Conservation (phyloP, 1,140 invertebrate genomes). For the Trinorchestia longiramus region DNA sequence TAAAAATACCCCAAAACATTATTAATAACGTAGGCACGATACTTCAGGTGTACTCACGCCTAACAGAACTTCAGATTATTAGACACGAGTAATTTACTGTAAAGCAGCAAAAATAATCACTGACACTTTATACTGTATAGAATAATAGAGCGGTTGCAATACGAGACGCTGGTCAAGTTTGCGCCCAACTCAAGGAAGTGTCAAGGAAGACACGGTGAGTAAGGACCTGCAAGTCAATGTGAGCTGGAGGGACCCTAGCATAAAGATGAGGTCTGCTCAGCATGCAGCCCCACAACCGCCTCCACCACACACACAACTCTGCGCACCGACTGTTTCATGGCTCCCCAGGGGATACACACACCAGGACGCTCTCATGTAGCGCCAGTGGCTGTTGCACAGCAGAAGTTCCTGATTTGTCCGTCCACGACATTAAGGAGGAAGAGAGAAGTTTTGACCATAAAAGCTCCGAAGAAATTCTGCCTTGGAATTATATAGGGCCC, state of each 20-base stretch:
- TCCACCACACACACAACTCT: neutral
- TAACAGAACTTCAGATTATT: neutral
- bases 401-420: neutral
- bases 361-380: too few species aligned
- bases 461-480: neutral
- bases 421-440: neutral
- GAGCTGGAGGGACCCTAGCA: neutral
- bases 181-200: neutral
- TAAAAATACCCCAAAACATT: too few species aligned
- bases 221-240: neutral
- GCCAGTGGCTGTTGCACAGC: neutral
- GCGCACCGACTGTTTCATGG: too few species aligned
- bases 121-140: neutral
- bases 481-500: neutral
- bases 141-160: neutral
- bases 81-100: neutral
- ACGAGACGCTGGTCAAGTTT: neutral
- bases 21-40: neutral
- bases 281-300: neutral
- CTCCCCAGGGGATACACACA: too few species aligned
- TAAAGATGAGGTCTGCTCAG: conserved; percentile 6
- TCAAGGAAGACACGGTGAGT: neutral
- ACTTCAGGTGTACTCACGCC: neutral
- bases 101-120: neutral
- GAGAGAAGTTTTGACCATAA: neutral